Evolutionary conservation across 2,797 vertebrate genomes (phyloP).

Genomic region (Oreonectes daqikongensis): DNA sequence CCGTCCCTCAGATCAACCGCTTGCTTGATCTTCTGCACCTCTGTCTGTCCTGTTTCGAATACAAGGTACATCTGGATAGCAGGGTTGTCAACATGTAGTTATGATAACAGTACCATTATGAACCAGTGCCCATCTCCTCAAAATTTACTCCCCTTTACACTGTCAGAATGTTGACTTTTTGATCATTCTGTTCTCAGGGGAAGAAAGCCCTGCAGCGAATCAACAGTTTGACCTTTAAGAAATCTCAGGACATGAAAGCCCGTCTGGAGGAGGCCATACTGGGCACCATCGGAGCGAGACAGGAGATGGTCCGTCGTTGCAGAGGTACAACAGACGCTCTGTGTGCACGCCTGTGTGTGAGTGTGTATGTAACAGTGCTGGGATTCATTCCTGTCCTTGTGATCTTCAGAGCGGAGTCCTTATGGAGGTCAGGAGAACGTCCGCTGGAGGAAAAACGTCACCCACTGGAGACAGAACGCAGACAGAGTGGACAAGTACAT

Average conservation of each 20-base stretch:
- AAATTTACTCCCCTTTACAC: not conserved
- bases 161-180: not conserved
- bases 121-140: no score
- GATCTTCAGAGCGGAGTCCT: slow-evolving; percentile 82
- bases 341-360: slow-evolving; percentile 9
- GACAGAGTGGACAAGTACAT: slow-evolving; percentile 90
- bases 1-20: slow-evolving; percentile 85
- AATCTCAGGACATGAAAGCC: slow-evolving; percentile 94
- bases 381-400: not conserved
- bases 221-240: slow-evolving; percentile 92
- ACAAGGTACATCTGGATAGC: slow-evolving; percentile 69
- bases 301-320: slow-evolving; percentile 92
- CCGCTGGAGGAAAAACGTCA: slow-evolving; percentile 90
- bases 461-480: slow-evolving; percentile 87
- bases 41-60: slow-evolving; percentile 88
- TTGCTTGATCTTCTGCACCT: slow-evolving; percentile 88
- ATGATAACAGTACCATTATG: no score
- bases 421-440: slow-evolving; percentile 90
- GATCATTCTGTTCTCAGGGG: slow-evolving; percentile 72
- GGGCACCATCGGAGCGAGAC: slow-evolving; percentile 88
- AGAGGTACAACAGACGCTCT: slow-evolving; percentile 72
- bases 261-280: slow-evolving; percentile 91
- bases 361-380: not conserved
- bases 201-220: slow-evolving; percentile 87
- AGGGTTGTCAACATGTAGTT: no score